These are phyloP conservation scores for Thunnus maccoyii DNA, from an alignment of 2,113 vertebrate species.

Conservation along the genomic window DNA sequence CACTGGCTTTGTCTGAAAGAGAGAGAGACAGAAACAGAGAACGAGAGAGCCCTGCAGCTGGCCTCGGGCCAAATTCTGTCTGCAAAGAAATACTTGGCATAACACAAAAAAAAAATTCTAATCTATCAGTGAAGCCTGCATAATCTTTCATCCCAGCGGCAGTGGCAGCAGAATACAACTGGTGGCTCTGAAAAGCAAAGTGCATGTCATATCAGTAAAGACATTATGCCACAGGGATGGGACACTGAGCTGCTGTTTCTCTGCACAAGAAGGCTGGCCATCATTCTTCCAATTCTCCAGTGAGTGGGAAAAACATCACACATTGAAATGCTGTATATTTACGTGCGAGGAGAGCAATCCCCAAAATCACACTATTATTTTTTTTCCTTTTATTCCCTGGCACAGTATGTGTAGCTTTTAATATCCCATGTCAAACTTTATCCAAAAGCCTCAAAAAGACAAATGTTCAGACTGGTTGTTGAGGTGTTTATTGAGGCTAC, in stretches of 20 bases:
- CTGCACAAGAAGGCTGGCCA: background rate
- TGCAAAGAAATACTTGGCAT: slow-evolving; percentile 64
- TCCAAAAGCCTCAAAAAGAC: background rate
- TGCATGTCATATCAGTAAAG: slow-evolving; percentile 41
- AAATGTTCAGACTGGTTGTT: background rate
- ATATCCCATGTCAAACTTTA: background rate
- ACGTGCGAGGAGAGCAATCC: background rate
- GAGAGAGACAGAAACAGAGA: slow-evolving; percentile 28
- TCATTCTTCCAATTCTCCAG: slow-evolving; percentile 21
- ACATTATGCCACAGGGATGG: slow-evolving; percentile 37
- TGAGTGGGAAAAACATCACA: background rate
- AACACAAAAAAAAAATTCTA: slow-evolving; percentile 2
- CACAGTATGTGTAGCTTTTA: background rate
- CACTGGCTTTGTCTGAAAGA: slow-evolving; percentile 63
- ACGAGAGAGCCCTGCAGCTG: slow-evolving; percentile 43
- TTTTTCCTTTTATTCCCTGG: background rate
- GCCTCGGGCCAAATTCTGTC: slow-evolving; percentile 54
- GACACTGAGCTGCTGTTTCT: slow-evolving; percentile 31
- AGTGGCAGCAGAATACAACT: slow-evolving; percentile 35
- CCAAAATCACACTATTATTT: background rate
- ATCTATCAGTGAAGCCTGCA: slow-evolving; percentile 50
- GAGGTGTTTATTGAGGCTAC: background rate
- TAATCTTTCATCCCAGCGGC: slow-evolving; percentile 54
- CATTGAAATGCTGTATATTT: background rate
- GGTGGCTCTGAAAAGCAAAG: slow-evolving; percentile 46